These are phyloP conservation scores for Carterocephalus palaemon DNA, from an alignment of 2,888 invertebrate species.

Conservation along the genomic window DNA sequence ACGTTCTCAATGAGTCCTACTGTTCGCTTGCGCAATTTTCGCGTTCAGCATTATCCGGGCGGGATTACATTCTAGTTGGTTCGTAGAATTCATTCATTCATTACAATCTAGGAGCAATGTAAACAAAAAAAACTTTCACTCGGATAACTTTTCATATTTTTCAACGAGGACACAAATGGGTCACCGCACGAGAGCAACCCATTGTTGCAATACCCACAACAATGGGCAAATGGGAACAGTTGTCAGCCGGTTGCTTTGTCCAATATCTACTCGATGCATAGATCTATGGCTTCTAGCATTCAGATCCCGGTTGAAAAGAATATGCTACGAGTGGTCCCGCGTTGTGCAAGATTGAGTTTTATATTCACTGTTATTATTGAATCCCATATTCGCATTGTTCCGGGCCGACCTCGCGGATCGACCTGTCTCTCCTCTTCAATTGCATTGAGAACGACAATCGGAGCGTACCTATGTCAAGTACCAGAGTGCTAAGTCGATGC, in stretches of 20 bases:
- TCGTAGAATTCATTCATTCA: conserved; percentile 26
- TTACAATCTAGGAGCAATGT: conserved; percentile 28
- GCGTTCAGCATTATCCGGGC: conserved; percentile 18
- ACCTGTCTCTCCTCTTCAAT: conserved; percentile 12
- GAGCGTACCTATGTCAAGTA: conserved; percentile 18
- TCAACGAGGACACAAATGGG: conserved; percentile 46
- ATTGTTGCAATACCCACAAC: conserved; percentile 48
- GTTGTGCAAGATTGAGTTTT: conserved; percentile 31
- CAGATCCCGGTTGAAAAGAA: conserved; percentile 48
- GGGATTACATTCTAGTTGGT: conserved; percentile 22
- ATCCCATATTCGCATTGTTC: conserved; percentile 20
- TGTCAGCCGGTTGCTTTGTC: conserved; percentile 59
- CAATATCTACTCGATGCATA: conserved; percentile 58
- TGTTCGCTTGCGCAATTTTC: conserved; percentile 23
- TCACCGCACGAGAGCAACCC: conserved; percentile 40
- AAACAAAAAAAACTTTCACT: conserved; percentile 38
- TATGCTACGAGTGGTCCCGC: conserved; percentile 40
- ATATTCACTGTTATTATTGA: conserved; percentile 25
- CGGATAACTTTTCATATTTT: conserved; percentile 48
- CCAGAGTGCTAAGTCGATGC: conserved; percentile 12
- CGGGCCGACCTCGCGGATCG: conserved; percentile 7
- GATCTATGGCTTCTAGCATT: conserved; percentile 57
- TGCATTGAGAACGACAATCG: conserved; percentile 16
- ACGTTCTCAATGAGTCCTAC: conserved; percentile 16
- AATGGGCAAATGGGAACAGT: conserved; percentile 60